A percentile compares a stretch with the other conserved stretches of the same genome.
Conservation (phyloP, 2,113 vertebrate species). For the Orientallactaga bullata region DNA sequence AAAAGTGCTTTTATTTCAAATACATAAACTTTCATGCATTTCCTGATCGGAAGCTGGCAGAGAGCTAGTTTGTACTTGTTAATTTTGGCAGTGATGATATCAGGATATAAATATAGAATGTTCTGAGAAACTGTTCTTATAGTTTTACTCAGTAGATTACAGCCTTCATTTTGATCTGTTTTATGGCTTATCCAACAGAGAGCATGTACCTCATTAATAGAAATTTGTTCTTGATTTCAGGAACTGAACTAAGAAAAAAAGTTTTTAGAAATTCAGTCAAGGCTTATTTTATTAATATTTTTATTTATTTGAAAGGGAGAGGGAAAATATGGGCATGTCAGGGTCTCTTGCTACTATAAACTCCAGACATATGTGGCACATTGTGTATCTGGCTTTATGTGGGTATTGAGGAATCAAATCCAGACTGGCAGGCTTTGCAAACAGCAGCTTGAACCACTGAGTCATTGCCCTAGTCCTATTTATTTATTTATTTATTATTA, state of each 20-base stretch:
- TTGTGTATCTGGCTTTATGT: too few relatives aligned
- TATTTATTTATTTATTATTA: too few relatives aligned
- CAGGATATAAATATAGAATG: constrained; percentile 41
- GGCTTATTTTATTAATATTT: constrained; percentile 4
- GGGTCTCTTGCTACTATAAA: too few relatives aligned
- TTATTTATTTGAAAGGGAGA: too few relatives aligned
- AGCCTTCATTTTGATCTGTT: constrained; percentile 60
- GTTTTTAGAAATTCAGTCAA: constrained; percentile 24
- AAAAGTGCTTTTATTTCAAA: constrained; percentile 64
- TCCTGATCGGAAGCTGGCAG: constrained; percentile 36
- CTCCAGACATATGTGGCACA: too few relatives aligned
- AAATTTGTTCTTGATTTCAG: constrained; percentile 58
- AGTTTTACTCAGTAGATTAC: constrained; percentile 50
- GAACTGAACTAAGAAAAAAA: constrained; percentile 38
- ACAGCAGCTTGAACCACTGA: too few relatives aligned
- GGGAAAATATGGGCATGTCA: too few relatives aligned
- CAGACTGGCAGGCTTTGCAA: too few relatives aligned
- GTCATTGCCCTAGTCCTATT: too few relatives aligned
- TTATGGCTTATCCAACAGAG: constrained; percentile 42
- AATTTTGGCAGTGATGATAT: constrained; percentile 62
- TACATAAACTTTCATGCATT: constrained; percentile 48
- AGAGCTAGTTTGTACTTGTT: constrained; percentile 43
- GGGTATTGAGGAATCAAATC: too few relatives aligned
- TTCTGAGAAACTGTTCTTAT: constrained; percentile 64
- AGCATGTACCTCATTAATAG: constrained; percentile 61